Percentiles rank a stretch among this genome's conserved stretches.
phyloP scores from a whole-genome alignment of 1,140 invertebrate genomes.

The Bombus pyrosoma region DNA sequence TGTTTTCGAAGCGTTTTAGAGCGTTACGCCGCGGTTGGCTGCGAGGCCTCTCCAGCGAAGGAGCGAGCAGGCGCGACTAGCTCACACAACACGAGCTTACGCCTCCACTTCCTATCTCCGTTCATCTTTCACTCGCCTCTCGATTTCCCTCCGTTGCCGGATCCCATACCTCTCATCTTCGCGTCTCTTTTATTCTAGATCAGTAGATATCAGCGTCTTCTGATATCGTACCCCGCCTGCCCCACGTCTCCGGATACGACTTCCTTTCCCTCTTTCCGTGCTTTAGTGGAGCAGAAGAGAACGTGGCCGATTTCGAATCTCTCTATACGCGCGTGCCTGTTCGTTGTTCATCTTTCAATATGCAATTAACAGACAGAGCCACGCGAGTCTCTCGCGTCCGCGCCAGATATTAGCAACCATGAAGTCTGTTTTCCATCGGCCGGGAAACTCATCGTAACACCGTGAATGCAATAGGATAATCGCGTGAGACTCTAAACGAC shows the following conservation, averaged over 20 bases:
- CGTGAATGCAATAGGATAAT: not conserved
- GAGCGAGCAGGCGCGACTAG: not conserved
- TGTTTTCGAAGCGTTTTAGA: constrained; percentile 73
- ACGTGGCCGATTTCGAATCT: constrained; percentile 58
- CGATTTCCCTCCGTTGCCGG: constrained; percentile 1
- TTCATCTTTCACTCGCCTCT: not conserved
- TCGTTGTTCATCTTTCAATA: not conserved
- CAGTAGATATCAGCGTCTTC: constrained; percentile 5
- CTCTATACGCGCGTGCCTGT: not conserved
- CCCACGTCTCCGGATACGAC: too few species aligned
- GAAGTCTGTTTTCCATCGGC: not conserved
- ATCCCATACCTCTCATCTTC: not conserved
- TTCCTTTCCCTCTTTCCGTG: constrained; percentile 52
- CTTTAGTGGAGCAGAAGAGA: constrained; percentile 71
- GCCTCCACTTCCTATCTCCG: constrained; percentile 5
- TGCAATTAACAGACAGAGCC: constrained; percentile 15
- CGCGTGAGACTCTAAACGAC: not conserved
- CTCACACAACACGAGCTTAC: not conserved
- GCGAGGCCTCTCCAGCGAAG: constrained; percentile 11
- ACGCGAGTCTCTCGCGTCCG: constrained; percentile 6
- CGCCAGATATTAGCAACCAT: constrained; percentile 37
- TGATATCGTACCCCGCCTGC: not conserved
- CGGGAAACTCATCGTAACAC: not conserved
- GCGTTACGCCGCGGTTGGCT: constrained; percentile 74
- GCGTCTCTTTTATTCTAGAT: constrained; percentile 47